A percentile compares a stretch with the other conserved stretches of the same genome.
phyloP scores from a whole-genome alignment of 2,888 invertebrate species.

The Sarcophaga rosellei region DNA sequence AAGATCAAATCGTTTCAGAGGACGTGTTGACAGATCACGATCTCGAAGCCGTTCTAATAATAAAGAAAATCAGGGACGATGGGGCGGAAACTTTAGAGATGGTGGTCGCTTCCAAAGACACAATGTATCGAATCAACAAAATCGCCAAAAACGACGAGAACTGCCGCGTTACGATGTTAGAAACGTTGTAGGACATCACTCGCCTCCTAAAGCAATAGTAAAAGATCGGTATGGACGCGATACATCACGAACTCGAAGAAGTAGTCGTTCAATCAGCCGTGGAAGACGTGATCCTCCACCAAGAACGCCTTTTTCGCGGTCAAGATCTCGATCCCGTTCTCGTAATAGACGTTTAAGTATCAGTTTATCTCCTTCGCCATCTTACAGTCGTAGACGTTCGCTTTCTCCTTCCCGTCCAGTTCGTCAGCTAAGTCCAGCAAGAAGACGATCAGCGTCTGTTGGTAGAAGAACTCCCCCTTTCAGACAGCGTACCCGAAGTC shows the following conservation, averaged over 20 bases:
- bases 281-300: constrained; percentile 77
- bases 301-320: constrained; percentile 73
- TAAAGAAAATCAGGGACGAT: constrained; percentile 76
- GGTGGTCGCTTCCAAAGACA: constrained; percentile 55
- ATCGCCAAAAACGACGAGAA: constrained; percentile 86
- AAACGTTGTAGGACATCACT: constrained; percentile 84
- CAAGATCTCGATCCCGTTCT: constrained; percentile 69
- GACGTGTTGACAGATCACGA: constrained; percentile 56
- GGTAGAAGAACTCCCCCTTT: constrained; percentile 67
- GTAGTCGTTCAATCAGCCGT: constrained; percentile 76
- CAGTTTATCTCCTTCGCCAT: constrained; percentile 78
- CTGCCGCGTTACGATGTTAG: constrained; percentile 92
- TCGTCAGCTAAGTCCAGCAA: constrained; percentile 71
- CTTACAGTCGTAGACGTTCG: constrained; percentile 66
- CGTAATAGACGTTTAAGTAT: constrained; percentile 75
- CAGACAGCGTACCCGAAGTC: constrained; percentile 72
- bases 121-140: constrained; percentile 28
- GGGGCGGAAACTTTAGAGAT: constrained; percentile 68
- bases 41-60: constrained; percentile 74
- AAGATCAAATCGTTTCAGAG: constrained; percentile 63
- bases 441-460: constrained; percentile 74
- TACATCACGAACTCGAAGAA: constrained; percentile 85
- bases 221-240: constrained; percentile 77
- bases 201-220: constrained; percentile 75
- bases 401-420: constrained; percentile 61